Evolutionary conservation across 2,113 vertebrate species (phyloP), one percentile per base, ranked within the genome.

Genomic region (Pluvianellus socialis): DNA sequence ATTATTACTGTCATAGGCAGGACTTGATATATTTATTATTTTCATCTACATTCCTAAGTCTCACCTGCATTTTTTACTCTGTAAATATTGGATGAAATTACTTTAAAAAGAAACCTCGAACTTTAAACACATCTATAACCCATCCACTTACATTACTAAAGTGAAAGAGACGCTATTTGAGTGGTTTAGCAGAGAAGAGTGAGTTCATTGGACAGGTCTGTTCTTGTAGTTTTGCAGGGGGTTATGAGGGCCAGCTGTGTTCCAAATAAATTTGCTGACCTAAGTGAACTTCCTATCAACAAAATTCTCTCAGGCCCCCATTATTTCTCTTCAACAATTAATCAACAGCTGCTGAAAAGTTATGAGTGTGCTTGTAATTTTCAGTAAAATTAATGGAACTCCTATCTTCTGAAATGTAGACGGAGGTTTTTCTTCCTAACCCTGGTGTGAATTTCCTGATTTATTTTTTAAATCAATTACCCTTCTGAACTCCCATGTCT

Each of bases 321-420:
- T 98, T 98, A 98, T 94, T 95, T 94, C 91, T 97, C 90, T 93
- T 94, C 70, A 95, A 94, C 94, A 95, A 97, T 98, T 98, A 96
- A 98, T 98, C 97, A 98, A 72, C 96, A 97, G 88, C 96, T 97
- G 96, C 84, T 98, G 97, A 98, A 98, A 98, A 93, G 91, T 95
- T 97, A 97, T 95, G 97, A 97, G 84, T 56, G 91, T 88, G 85
- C 79, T 97, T 96, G 88, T 92, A 97, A 97, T 97, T 97, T 96
- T 93, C 95, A 88, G 66, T 86, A 77, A 97, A 98, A 97, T 95
- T 97, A 96, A 97, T 98, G 98, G 65, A 98, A 95, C 81, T 94
- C 65, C 92, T 96, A 93, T 97, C 94, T 97, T 95, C 90, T 95
- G 94, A 97, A 94, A 94, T 88, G 96, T 79, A 94, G 88, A 89